Evolutionary conservation across 2,888 invertebrate species (phyloP).

Genomic region (Hirtodrosophila cameraria): DNA sequence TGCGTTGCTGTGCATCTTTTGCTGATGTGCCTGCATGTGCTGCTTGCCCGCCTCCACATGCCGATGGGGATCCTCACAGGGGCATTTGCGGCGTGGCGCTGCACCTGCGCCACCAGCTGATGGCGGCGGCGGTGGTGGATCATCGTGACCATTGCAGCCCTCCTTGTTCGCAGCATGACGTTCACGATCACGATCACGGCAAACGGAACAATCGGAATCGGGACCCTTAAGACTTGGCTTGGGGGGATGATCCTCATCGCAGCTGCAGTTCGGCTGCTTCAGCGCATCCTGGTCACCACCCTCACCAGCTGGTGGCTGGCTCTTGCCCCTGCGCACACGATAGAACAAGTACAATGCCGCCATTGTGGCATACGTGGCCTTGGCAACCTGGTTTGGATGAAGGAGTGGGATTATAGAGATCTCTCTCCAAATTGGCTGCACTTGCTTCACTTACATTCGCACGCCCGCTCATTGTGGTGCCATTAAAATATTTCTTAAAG

Average conservation of each 20-base stretch:
- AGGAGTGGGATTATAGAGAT: background rate
- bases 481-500: conserved; percentile 56
- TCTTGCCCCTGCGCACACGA: conserved; percentile 42
- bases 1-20: background rate
- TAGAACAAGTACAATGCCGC: conserved; percentile 70
- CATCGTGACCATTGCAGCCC: conserved; percentile 24
- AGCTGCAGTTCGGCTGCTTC: conserved; percentile 32
- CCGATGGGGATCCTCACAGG: conserved; percentile 49
- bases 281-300: background rate
- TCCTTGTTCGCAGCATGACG: background rate
- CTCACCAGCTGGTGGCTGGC: conserved; percentile 4
- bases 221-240: background rate
- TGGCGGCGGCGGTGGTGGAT: conserved; percentile 40
- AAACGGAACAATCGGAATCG: conserved; percentile 50
- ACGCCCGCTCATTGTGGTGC: conserved; percentile 45
- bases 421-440: no score
- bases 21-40: background rate
- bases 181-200: conserved; percentile 50
- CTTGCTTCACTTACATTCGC: conserved; percentile 46
- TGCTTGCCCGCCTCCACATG: conserved; percentile 3
- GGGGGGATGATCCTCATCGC: conserved; percentile 16
- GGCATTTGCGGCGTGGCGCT: conserved; percentile 40
- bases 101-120: background rate
- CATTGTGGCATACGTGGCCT: conserved; percentile 72
- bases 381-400: conserved; percentile 57